Evolutionary conservation across 2,113 vertebrate genomes (phyloP).

Genomic region (Neoarius graeffei): DNA sequence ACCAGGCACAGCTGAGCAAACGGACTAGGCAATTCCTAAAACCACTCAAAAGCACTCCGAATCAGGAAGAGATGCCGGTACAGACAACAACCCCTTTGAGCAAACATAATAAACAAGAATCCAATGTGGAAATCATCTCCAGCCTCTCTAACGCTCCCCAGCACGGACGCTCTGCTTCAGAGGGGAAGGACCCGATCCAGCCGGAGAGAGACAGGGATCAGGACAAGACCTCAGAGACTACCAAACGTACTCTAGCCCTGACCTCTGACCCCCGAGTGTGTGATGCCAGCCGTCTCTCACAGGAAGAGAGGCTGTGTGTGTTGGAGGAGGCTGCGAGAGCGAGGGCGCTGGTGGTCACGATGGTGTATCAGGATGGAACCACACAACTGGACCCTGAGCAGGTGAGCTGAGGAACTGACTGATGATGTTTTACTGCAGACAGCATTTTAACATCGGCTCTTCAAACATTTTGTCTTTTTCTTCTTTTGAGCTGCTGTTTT

Average conservation of each 20-base stretch:
- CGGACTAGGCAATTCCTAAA: background rate
- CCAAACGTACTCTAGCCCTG: slow-evolving; percentile 49
- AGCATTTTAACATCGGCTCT: background rate
- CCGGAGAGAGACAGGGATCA: slow-evolving; percentile 16
- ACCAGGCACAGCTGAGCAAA: slow-evolving; percentile 1
- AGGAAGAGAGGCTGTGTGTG: slow-evolving; percentile 69
- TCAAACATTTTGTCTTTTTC: background rate
- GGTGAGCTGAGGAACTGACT: slow-evolving; percentile 63
- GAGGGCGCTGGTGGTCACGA: slow-evolving; percentile 73
- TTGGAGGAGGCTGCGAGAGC: slow-evolving; percentile 65
- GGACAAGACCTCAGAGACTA: background rate
- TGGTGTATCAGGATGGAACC: slow-evolving; percentile 82
- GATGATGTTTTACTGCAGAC: background rate
- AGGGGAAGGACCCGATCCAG: background rate
- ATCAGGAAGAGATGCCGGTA: background rate
- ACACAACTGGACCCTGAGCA: slow-evolving; percentile 79
- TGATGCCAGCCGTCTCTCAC: slow-evolving; percentile 69
- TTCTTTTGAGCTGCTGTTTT: background rate
- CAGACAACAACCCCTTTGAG: background rate
- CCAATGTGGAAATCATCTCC: background rate
- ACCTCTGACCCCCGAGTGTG: slow-evolving; percentile 67
- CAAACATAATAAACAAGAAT: background rate
- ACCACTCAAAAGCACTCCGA: background rate
- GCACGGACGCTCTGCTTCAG: background rate
- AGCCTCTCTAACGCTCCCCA: background rate